A percentile compares a stretch with the other conserved stretches of the same genome.
Conservation (phyloP, 2,797 vertebrate species). For the Sebastes kiyomatsui region DNA sequence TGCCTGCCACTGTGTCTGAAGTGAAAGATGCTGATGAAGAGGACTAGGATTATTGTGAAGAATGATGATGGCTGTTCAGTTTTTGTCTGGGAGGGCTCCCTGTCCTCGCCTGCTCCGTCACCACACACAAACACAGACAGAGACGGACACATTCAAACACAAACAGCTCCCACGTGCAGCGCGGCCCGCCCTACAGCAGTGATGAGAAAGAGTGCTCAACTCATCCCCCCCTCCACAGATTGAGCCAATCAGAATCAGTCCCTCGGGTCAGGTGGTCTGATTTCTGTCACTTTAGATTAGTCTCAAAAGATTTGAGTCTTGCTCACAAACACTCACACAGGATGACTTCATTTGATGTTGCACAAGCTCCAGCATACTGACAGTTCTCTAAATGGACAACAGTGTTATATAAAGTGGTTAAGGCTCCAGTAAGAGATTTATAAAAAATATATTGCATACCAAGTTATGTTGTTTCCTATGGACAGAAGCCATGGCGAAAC, state of each 20-base stretch:
- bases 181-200: conserved; percentile 30
- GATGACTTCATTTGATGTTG: conserved; percentile 7
- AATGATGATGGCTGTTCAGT: conserved; percentile 48
- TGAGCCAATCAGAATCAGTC: conserved; percentile 65
- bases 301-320: conserved; percentile 36
- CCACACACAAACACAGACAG: conserved; percentile 19
- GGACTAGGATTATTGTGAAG: conserved; percentile 28
- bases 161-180: conserved; percentile 32
- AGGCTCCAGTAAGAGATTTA: not conserved
- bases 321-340: conserved; percentile 13
- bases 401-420: not conserved
- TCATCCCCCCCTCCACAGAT: not conserved
- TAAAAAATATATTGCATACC: not conserved
- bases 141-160: conserved; percentile 9
- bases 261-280: conserved; percentile 62
- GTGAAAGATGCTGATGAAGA: conserved; percentile 40
- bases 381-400: not conserved
- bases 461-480: not conserved
- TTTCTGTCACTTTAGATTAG: conserved; percentile 69
- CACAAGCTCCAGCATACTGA: not conserved
- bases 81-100: conserved; percentile 68
- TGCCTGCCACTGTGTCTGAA: conserved; percentile 23
- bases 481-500: not conserved
- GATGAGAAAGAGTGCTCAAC: conserved; percentile 37
- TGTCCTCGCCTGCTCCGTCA: conserved; percentile 52